Conservation (phyloP, 2,888 invertebrate genomes). For the Ypsolopha scabrella region DNA sequence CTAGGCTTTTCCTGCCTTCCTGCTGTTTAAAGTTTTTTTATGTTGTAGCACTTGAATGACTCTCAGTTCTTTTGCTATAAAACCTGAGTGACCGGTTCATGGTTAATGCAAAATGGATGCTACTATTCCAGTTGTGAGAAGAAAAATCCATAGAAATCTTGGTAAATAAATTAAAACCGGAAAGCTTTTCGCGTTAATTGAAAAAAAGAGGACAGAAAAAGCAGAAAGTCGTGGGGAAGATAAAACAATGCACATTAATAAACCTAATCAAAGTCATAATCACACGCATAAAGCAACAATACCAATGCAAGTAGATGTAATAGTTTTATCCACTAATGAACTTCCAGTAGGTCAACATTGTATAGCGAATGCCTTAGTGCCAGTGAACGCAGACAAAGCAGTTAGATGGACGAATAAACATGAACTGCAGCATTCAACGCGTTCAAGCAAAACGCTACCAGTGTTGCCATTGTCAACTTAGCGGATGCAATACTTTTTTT, state of each 20-base stretch:
- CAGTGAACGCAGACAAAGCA: slow-evolving; percentile 1
- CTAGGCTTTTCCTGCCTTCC: background rate
- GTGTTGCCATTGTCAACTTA: background rate
- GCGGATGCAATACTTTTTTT: too few species aligned
- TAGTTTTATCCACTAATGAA: background rate
- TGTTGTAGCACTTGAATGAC: background rate
- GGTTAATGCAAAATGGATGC: background rate
- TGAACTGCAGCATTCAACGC: background rate
- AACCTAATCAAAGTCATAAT: too few species aligned
- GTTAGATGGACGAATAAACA: slow-evolving; percentile 2
- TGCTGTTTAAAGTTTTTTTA: background rate
- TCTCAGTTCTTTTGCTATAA: background rate
- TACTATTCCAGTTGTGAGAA: too few species aligned
- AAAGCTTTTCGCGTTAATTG: too few species aligned
- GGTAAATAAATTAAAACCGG: too few species aligned
- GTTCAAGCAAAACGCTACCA: background rate
- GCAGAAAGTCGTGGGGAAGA: too few species aligned
- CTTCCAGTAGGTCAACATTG: background rate
- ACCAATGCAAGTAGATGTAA: too few species aligned
- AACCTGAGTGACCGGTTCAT: background rate
- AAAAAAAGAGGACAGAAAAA: too few species aligned
- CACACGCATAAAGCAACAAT: too few species aligned
- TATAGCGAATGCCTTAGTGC: background rate
- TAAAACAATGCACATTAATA: too few species aligned
- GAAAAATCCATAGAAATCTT: too few species aligned